Conservation (phyloP, 2,113 vertebrate genomes). For the Spizaetus ornatus region DNA sequence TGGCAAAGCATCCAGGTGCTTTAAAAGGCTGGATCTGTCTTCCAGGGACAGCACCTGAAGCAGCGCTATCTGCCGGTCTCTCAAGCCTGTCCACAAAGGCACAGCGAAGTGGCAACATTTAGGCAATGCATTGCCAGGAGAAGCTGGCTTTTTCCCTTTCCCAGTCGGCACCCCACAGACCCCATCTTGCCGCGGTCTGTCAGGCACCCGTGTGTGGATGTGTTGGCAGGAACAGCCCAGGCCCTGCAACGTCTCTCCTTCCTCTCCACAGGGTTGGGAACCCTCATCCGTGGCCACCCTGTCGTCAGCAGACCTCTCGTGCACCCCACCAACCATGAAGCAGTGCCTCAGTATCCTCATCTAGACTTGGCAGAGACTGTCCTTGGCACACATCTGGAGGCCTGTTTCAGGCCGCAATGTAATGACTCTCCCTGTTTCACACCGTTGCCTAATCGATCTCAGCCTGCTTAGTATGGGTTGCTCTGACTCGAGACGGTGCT, state of each 20-base stretch:
- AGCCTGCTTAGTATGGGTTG: not conserved
- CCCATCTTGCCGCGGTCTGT: not conserved
- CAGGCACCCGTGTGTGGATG: accelerated
- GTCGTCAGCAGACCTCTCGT: not conserved
- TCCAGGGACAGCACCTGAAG: not conserved
- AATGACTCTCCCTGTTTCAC: not conserved
- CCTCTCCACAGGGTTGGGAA: accelerated
- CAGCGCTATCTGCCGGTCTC: not conserved
- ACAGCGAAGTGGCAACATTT: accelerated
- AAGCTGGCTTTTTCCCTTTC: not conserved
- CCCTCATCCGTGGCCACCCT: accelerated
- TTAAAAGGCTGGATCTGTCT: not conserved
- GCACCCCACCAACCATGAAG: not conserved
- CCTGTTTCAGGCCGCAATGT: not conserved
- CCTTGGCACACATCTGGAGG: not conserved
- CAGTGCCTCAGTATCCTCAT: not conserved
- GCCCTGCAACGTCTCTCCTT: accelerated
- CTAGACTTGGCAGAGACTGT: not conserved
- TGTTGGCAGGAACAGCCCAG: not conserved
- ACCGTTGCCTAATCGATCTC: not conserved
- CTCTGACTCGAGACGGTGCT: not conserved
- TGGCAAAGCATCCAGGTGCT: not conserved
- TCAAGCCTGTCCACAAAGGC: not conserved
- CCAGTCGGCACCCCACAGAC: not conserved
- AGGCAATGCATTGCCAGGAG: accelerated